A percentile compares a stretch with the other conserved stretches of the same genome.
Conservation (phyloP, 2,888 invertebrate species). For the Papilio elwesi region DNA sequence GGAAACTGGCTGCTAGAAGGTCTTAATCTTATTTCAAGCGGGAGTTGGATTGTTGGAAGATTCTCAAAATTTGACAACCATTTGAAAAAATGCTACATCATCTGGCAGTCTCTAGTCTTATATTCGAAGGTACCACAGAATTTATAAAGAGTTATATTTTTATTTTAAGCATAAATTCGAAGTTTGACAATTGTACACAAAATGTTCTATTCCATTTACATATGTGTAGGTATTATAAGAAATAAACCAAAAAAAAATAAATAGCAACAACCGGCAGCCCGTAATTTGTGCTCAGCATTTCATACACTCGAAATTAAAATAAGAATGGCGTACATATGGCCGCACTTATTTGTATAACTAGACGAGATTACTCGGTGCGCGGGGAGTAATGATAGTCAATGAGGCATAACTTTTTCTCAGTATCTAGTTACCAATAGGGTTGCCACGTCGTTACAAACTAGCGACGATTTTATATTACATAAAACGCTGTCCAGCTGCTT, state of each 20-base stretch:
- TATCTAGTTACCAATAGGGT: conserved; percentile 47
- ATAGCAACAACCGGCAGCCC: neutral
- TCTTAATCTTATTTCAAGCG: no score
- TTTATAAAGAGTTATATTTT: no score
- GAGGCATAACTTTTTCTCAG: conserved; percentile 48
- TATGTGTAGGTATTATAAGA: conserved; percentile 8
- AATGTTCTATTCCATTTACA: neutral
- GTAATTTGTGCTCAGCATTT: conserved; percentile 24
- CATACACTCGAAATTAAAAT: conserved; percentile 39
- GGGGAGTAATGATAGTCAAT: conserved; percentile 46
- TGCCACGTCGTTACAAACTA: conserved; percentile 4
- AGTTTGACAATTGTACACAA: neutral
- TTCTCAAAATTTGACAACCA: no score
- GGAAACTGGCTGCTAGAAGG: no score
- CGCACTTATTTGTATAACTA: conserved; percentile 38
- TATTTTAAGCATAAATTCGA: neutral
- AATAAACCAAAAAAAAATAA: neutral
- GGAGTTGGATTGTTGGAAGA: no score
- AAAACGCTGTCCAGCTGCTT: no score
- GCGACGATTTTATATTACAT: no score
- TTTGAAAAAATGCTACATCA: no score
- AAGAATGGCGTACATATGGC: conserved; percentile 34
- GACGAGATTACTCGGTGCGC: conserved; percentile 41
- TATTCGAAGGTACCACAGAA: no score
- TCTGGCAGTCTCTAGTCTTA: no score